Base-by-base conservation (phyloP, 2,888 invertebrate species). In the Volucella inflata region DNA sequence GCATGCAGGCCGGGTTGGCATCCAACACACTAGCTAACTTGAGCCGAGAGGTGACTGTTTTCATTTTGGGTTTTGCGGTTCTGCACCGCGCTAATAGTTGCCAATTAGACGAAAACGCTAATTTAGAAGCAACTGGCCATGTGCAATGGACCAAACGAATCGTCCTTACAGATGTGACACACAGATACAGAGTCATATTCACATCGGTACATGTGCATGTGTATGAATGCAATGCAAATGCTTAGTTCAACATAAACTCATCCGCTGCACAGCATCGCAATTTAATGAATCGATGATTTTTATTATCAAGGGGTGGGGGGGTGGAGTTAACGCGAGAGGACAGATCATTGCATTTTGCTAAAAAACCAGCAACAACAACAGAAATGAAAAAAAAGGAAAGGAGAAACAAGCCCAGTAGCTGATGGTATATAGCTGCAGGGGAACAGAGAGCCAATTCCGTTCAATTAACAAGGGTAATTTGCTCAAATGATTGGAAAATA, bases 261-360 rank as follows among this genome's bases (percentile, higher is more conserved):
- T 85, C 77, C 81, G 85, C 40, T 85, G 85, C 85, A 85, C 50
- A 42, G 72, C 81, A 87, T 87, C 78, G 82, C 82, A 82, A 82
- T 87, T 87, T 87, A 87, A 87, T 87, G 87, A 82, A 87, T 87
- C 87, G 82, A 87, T 87, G 82, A 87, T 87, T 87, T 87, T 87
- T 82, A 85, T 81, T 81, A 85, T 71, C 81, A 77, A 2, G 55
- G 55, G 46, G 44, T 21, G 64, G 62, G 10, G 36, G 36, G 42
- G 10, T 14, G 60, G 14, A n/a, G n/a, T n/a, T n/a, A n/a, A n/a
- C n/a, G 10, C 8, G 50, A 16, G 16, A 16, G 50, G 50, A 38
- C 12, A 17, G 17, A 40, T 57, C n/a, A 10, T 3, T 59, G 57
- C 46, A 57, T 36, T 51, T 75, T 75, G 38, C 74, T 30, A 30